Conservation (phyloP, 1,140 invertebrate species). For the Lethocerus indicus region DNA sequence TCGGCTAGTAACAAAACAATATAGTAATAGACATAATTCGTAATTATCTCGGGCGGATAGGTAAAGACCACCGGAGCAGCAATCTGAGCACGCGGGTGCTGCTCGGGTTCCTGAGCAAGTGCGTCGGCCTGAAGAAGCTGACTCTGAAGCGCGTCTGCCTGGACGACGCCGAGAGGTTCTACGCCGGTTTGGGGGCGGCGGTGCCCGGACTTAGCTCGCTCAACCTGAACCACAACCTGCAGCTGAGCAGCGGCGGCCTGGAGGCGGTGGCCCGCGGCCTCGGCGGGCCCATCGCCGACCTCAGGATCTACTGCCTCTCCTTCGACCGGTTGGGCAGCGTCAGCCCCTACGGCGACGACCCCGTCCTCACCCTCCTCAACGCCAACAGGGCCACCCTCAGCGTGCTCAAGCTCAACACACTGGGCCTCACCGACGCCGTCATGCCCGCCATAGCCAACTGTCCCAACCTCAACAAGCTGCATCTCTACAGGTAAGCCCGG, state of each 20-base stretch:
- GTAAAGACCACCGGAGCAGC: no score
- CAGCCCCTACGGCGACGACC: constrained; percentile 5
- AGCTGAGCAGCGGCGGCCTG: neutral
- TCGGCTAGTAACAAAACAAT: no score
- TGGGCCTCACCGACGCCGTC: constrained; percentile 2
- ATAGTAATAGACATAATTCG: no score
- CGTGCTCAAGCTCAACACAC: constrained; percentile 7
- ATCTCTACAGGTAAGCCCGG: constrained; percentile 3
- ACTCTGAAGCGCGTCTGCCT: constrained; percentile 1
- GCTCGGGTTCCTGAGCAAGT: no score
- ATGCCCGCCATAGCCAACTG: neutral
- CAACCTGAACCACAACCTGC: constrained; percentile 9
- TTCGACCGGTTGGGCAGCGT: constrained; percentile 5
- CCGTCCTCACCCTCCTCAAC: neutral
- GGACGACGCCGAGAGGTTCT: neutral
- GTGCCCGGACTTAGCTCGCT: neutral
- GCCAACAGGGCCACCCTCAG: neutral
- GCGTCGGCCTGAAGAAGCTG: no score
- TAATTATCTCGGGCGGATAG: no score
- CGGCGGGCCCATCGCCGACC: neutral
- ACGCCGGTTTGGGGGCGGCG: neutral
- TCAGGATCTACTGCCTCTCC: constrained; percentile 6
- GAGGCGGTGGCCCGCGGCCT: neutral
- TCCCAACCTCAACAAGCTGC: neutral
- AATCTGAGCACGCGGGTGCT: no score